Evolutionary conservation across 2,888 invertebrate species (phyloP), one percentile per base, ranked within the genome.

Genomic region (Drosophila anceps): DNA sequence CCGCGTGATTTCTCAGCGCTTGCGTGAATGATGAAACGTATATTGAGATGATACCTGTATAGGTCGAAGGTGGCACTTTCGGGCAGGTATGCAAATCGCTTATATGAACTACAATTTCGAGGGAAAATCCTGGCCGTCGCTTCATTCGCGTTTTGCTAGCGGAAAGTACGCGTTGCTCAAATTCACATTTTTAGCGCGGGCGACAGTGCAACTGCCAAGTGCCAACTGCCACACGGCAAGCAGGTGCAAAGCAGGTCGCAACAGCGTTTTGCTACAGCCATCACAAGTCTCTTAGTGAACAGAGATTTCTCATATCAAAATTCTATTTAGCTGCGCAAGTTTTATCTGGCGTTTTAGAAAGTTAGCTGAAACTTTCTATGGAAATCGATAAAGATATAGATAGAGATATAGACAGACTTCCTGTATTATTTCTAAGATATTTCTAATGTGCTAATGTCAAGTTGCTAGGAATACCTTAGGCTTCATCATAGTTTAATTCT

Each of bases 1-100:
- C 85, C 85, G 76, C 83, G 85, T 82, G 90, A 82, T 90, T 86
- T 82, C 83, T 68, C 81, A 73, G 41, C 80, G 73, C 76, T 74
- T 82, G 80, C 82, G 80, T 85, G 88, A 85, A 85, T 89, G 90
- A 85, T 89, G 68, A 31, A 64, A 60, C 15, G 0, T 6, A 43
- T n/a, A 37, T n/a, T 41, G 24, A 37, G 27, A 43, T 33, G n/a
- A 27, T 61, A 54, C 20, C 24, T 54, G 27, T 13, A 6, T 13
- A 5, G 31, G 15, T 18, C 1, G 8, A 46, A 10, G 41, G 37
- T 41, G 10, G 18, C 24, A 1, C 5, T n/a, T 43, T 18, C 20
- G 20, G 5, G 12, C 29, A 85, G 84, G 88, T 89, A 89, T 84
- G 80, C 87, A 89, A 82, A 85, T 73, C 70, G 60, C 57, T 69